These are phyloP conservation scores for Hydrophis major DNA, from an alignment of 2,797 vertebrate genomes.

Conservation along the genomic window DNA sequence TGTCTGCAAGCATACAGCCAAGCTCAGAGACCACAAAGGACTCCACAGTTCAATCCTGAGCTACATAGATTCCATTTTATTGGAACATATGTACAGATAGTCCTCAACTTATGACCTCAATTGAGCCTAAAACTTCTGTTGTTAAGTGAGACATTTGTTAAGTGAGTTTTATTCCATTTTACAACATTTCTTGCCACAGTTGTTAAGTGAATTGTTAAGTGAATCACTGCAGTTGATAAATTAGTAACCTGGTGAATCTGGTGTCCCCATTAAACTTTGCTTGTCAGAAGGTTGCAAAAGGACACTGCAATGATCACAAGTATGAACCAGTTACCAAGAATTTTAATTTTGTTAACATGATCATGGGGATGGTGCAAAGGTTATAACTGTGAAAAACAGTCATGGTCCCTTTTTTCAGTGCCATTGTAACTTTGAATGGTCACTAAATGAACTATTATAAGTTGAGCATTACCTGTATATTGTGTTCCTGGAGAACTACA, in stretches of 20 bases:
- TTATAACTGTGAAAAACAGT: background rate
- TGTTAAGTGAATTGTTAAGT: background rate
- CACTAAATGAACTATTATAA: background rate
- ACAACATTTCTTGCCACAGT: background rate
- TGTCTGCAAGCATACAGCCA: background rate
- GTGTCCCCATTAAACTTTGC: background rate
- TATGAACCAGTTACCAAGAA: background rate
- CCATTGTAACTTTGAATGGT: background rate
- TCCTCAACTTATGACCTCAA: background rate
- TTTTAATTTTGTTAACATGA: background rate
- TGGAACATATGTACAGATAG: background rate
- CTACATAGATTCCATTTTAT: background rate
- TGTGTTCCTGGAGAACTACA: slow-evolving; percentile 38
- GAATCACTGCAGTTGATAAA: background rate
- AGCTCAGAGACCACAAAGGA: background rate
- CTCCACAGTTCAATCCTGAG: background rate
- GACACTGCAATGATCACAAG: background rate
- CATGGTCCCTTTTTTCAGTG: background rate
- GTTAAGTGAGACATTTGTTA: background rate
- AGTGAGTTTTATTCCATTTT: background rate
- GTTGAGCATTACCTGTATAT: background rate
- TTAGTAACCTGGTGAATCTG: background rate
- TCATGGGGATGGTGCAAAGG: background rate
- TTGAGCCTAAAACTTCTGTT: background rate
- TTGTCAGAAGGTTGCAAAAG: background rate